Evolutionary conservation across 2,888 invertebrate genomes (phyloP), one percentile per base, ranked within the genome.

Genomic region (Caenorhabditis sp.): DNA sequence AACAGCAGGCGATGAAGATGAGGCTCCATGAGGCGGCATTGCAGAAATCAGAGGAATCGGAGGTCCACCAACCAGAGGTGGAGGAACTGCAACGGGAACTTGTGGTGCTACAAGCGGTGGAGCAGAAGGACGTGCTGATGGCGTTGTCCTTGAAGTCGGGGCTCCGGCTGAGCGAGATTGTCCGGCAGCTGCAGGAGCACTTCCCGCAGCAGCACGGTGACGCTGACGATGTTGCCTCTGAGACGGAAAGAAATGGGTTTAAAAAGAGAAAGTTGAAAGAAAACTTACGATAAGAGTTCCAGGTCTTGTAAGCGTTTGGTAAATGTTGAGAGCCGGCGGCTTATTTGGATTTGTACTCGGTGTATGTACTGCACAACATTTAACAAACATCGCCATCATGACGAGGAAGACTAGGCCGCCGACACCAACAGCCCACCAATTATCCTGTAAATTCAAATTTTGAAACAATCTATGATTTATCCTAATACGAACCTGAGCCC

Each of bases 351-450:
- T 99, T 85, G 96, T 97, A 79, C 97, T 97, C 31, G 99, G 99
- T 73, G 99, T 99, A 93, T 99, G 98, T 70, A 99, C 99, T 38
- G 99, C 99, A 93, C 98, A 99, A 93, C 98, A 97, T 93, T 99
- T 98, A 92, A 99, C 98, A 93, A 99, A 99, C 79, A 97, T 94
- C 73, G 97, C 98, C 98, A 99, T 98, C 92, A 97, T 95, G 89
- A 98, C 95, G 73, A 98, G 95, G 92, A 98, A 95, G 79, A 95
- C 95, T 73, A 99, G 95, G 64, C 96, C 96, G 94, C 96, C 96
- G 72, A 98, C 94, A 85, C 98, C 94, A 87, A 98, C 98, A 6
- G 95, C 95, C 96, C 97, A 98, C 97, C 97, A 98, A 93, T 95
- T 95, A 92, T 96, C 96, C 94, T 95, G 80, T 6, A 72, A 64